Conservation (phyloP, 2,888 invertebrate genomes). For the Julus scandinavius region DNA sequence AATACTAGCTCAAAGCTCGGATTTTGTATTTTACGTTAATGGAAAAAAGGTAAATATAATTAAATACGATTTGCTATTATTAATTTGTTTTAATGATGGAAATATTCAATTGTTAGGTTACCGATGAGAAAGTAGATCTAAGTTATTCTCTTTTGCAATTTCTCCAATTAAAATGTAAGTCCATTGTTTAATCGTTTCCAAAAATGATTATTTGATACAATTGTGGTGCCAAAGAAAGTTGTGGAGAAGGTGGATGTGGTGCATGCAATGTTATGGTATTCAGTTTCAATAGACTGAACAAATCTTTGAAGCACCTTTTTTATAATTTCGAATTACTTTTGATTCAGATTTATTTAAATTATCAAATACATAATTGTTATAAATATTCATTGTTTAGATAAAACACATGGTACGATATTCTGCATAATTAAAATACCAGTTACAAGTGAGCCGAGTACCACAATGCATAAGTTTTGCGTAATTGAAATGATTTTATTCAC, state of each 20-base stretch:
- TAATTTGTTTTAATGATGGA: not conserved
- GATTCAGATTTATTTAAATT: too few relatives aligned
- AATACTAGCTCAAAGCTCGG: not conserved
- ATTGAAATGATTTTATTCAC: too few relatives aligned
- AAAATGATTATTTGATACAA: not conserved
- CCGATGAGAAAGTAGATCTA: slow-evolving; percentile 79
- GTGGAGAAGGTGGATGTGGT: slow-evolving; percentile 94
- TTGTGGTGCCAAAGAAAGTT: slow-evolving; percentile 87
- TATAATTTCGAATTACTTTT: slow-evolving; percentile 62
- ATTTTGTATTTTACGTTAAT: not conserved
- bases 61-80: not conserved
- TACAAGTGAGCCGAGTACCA: too few relatives aligned
- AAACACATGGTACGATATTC: too few relatives aligned
- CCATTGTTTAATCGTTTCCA: not conserved
- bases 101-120: slow-evolving; percentile 70
- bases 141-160: slow-evolving; percentile 86
- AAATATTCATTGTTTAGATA: too few relatives aligned
- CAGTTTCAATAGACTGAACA: slow-evolving; percentile 72
- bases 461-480: too few relatives aligned
- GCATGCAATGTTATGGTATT: slow-evolving; percentile 96
- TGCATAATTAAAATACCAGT: too few relatives aligned
- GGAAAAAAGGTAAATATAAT: not conserved
- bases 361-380: too few relatives aligned
- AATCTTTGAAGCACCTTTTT: slow-evolving; percentile 65
- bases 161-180: slow-evolving; percentile 76